phyloP scores from a whole-genome alignment of 2,797 vertebrate genomes.

The Melanogrammus aeglefinus region DNA sequence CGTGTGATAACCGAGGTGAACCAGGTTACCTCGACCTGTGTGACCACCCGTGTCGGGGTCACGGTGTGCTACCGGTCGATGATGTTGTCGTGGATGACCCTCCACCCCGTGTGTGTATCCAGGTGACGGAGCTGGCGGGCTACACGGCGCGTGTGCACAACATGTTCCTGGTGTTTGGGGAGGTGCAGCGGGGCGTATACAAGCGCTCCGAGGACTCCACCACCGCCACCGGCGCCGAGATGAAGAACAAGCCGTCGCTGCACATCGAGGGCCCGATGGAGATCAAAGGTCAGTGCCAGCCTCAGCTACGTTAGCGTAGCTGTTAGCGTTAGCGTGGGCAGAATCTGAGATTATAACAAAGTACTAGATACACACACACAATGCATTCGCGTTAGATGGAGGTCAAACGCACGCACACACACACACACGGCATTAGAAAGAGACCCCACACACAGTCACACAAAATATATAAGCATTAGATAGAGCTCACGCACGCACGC shows the following conservation, averaged over 20 bases:
- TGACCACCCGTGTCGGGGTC: not conserved
- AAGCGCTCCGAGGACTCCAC: slow-evolving; percentile 79
- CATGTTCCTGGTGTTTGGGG: slow-evolving; percentile 94
- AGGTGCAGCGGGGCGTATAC: slow-evolving; percentile 91
- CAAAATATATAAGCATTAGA: too few species aligned
- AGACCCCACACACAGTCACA: not conserved
- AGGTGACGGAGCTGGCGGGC: slow-evolving; percentile 95
- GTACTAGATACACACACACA: too few species aligned
- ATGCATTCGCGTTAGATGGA: too few species aligned
- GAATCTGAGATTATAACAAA: too few species aligned
- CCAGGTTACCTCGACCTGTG: not conserved
- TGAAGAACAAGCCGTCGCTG: slow-evolving; percentile 72
- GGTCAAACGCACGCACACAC: too few species aligned
- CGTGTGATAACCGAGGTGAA: not conserved
- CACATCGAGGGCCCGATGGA: slow-evolving; percentile 83
- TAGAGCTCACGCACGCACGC: too few species aligned
- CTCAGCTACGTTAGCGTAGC: too few species aligned
- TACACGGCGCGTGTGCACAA: slow-evolving; percentile 94
- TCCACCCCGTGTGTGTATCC: slow-evolving; percentile 32
- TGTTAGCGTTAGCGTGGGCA: too few species aligned
- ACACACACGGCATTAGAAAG: too few species aligned
- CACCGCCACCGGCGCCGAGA: slow-evolving; percentile 60
- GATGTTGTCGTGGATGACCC: slow-evolving; percentile 1
- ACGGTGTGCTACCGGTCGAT: not conserved
- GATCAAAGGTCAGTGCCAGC: slow-evolving; percentile 80